Evolutionary conservation across 2,888 invertebrate species (phyloP).

Genomic region (Cataglyphis rosenhaueri): DNA sequence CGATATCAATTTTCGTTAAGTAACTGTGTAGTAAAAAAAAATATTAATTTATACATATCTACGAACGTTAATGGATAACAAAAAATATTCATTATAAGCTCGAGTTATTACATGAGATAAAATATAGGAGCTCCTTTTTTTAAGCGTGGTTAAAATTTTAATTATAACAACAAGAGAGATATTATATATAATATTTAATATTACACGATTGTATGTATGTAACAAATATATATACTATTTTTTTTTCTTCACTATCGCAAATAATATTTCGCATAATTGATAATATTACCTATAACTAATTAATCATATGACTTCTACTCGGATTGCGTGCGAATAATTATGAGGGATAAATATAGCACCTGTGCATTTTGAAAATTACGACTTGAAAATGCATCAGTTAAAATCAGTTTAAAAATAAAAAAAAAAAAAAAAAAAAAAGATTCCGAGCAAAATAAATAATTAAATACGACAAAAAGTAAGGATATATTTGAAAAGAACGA

Average conservation of each 20-base stretch:
- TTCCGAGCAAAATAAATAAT: background rate
- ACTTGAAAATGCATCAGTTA: slow-evolving; percentile 11
- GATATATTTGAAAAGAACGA: background rate
- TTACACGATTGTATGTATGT: slow-evolving; percentile 62
- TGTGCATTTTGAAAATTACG: slow-evolving; percentile 66
- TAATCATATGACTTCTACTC: slow-evolving; percentile 61
- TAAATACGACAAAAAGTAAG: background rate
- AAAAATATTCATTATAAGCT: slow-evolving; percentile 62
- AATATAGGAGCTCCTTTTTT: slow-evolving; percentile 44
- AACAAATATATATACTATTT: slow-evolving; percentile 61
- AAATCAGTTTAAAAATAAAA: background rate
- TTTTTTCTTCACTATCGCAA: slow-evolving; percentile 50
- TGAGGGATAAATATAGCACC: slow-evolving; percentile 67
- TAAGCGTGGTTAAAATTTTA: slow-evolving; percentile 66
- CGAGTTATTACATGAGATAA: slow-evolving; percentile 61
- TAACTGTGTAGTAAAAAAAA: slow-evolving; percentile 61
- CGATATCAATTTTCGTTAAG: slow-evolving; percentile 63
- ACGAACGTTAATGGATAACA: slow-evolving; percentile 60
- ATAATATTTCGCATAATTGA: slow-evolving; percentile 47
- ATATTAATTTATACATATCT: slow-evolving; percentile 70
- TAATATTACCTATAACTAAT: slow-evolving; percentile 22
- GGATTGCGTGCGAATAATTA: slow-evolving; percentile 65
- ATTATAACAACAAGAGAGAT: slow-evolving; percentile 59
- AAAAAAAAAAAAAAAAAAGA: background rate
- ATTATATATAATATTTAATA: slow-evolving; percentile 56